Evolutionary conservation across 2,797 vertebrate genomes (phyloP).

Genomic region (Eulemur albifrons): DNA sequence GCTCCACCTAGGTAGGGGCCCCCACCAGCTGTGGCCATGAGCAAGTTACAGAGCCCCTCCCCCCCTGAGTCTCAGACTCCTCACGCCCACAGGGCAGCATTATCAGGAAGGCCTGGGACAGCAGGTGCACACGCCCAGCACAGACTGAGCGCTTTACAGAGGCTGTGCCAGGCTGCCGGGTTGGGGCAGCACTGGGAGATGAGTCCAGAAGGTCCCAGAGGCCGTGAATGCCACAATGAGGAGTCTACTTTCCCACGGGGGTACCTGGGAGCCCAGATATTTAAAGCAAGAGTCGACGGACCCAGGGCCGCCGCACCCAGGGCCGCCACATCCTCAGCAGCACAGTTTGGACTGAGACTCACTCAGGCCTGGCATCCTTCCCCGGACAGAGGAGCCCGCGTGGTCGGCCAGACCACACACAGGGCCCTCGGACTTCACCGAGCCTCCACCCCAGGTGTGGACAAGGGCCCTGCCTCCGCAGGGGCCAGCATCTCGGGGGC

Average conservation of each 20-base stretch:
- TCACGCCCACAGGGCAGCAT: neutral
- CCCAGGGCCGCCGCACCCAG: rapidly evolving
- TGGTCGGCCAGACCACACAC: neutral
- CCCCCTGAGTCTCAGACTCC: rapidly evolving
- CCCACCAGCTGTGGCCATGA: rapidly evolving
- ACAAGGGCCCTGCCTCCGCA: neutral
- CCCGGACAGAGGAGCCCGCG: rapidly evolving
- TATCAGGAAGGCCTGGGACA: rapidly evolving
- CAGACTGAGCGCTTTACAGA: rapidly evolving
- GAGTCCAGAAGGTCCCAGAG: neutral
- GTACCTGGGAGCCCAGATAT: rapidly evolving
- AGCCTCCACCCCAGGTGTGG: neutral
- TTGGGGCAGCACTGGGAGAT: neutral
- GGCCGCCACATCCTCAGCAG: neutral
- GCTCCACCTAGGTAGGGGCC: neutral
- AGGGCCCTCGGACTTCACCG: neutral
- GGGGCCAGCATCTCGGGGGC: neutral
- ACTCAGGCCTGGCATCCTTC: too few relatives aligned
- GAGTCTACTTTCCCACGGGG: rapidly evolving
- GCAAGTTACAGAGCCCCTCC: neutral
- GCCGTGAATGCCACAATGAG: rapidly evolving
- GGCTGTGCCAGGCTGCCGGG: rapidly evolving
- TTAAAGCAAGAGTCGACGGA: neutral
- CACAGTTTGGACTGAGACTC: neutral
- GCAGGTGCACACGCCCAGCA: rapidly evolving